Evolutionary conservation across 2,888 invertebrate species (phyloP).

Genomic region (Leuctra nigra): DNA sequence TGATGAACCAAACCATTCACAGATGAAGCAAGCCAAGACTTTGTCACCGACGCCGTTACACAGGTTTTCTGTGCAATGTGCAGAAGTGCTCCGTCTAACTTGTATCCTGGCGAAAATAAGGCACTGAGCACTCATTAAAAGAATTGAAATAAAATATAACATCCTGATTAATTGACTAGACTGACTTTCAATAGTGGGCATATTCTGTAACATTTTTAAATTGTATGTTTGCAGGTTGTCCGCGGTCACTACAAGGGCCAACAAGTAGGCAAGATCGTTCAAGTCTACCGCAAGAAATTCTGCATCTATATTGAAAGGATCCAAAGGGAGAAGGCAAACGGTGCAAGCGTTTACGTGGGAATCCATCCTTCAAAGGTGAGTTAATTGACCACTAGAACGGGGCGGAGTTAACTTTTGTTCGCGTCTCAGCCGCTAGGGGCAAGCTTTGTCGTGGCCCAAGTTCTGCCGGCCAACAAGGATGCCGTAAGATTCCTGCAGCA

Average conservation of each 20-base stretch:
- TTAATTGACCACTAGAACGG: no score
- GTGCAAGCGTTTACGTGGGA: conserved; percentile 96
- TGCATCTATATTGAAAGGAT: conserved; percentile 98
- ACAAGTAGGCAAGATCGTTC: conserved; percentile 97
- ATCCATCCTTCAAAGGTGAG: conserved; percentile 96
- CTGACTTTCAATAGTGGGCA: no score
- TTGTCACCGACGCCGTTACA: conserved; percentile 3
- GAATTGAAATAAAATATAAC: no score
- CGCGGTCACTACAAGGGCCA: conserved; percentile 99
- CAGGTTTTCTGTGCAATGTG: conserved; percentile 31
- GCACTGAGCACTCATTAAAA: conserved; percentile 32
- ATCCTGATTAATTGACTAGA: no score
- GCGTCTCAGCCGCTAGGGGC: no score
- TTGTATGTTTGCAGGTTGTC: conserved; percentile 62
- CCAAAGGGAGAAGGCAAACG: conserved; percentile 98
- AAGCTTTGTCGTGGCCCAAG: no score
- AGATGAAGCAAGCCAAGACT: conserved; percentile 37
- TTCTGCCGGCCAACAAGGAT: no score
- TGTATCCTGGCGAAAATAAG: conserved; percentile 47
- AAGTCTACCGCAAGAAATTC: conserved; percentile 98
- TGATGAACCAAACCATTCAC: conserved; percentile 56
- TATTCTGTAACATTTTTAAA: no score
- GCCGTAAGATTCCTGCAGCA: no score
- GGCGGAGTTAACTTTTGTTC: no score
- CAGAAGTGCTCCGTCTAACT: conserved; percentile 28